Conservation (phyloP, 2,113 vertebrate genomes). For the Lamprologus ornatipinnis region DNA sequence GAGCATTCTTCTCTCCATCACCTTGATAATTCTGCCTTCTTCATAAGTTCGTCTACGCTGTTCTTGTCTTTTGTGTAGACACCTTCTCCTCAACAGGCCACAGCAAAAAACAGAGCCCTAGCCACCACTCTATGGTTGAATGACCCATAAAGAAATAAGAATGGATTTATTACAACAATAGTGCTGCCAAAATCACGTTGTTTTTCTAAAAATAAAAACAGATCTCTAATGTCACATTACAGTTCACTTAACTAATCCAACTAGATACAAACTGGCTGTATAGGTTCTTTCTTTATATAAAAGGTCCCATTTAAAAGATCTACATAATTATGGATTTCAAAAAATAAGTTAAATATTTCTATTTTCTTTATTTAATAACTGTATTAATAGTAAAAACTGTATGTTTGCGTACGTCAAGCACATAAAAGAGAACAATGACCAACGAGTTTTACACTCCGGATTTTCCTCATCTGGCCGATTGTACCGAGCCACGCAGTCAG, state of each 20-base stretch:
- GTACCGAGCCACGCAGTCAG: background rate
- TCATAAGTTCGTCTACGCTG: background rate
- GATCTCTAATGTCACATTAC: background rate
- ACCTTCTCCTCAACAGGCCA: background rate
- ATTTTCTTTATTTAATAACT: background rate
- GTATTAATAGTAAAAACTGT: background rate
- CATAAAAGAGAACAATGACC: background rate
- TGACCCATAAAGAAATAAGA: background rate
- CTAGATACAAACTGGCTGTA: background rate
- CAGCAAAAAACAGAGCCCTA: background rate
- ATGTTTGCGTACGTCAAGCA: background rate
- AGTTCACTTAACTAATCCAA: background rate
- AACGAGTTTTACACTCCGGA: background rate
- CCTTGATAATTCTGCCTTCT: background rate
- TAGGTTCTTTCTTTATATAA: background rate
- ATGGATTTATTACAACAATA: background rate
- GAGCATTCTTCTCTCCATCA: background rate
- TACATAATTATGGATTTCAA: background rate
- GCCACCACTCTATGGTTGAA: background rate
- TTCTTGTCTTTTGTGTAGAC: background rate
- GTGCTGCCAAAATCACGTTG: background rate
- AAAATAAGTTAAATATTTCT: background rate
- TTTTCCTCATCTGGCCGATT: background rate
- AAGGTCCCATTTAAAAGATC: background rate
- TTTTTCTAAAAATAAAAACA: background rate